phyloP scores from a whole-genome alignment of 2,113 vertebrate species.

The Coptodon bakossiorum region DNA sequence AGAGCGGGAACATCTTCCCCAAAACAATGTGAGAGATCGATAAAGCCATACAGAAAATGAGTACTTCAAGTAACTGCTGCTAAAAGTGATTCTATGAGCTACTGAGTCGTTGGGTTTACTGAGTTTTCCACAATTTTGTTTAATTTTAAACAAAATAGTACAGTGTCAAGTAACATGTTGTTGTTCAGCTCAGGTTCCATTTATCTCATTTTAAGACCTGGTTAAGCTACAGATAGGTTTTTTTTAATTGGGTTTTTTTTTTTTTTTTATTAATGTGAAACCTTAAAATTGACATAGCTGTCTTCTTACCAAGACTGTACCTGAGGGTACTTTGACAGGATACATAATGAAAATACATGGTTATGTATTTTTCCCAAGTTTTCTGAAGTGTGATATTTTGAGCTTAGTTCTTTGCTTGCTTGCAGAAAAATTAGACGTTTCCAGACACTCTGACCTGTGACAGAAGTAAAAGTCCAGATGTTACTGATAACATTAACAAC shows the following conservation, averaged over 20 bases:
- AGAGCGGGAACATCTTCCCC: background rate
- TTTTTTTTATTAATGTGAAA: background rate
- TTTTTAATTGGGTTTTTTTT: fast-evolving
- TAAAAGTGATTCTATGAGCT: background rate
- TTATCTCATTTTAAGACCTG: background rate
- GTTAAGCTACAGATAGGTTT: background rate
- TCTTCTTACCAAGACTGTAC: background rate
- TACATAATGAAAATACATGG: background rate
- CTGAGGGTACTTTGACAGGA: background rate
- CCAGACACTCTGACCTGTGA: background rate
- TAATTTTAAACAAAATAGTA: background rate
- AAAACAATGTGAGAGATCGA: background rate
- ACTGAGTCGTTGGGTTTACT: background rate
- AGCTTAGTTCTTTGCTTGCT: background rate
- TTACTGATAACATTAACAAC: background rate
- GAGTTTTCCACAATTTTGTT: background rate
- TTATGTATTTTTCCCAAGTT: background rate
- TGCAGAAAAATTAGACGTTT: background rate
- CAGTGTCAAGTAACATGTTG: background rate
- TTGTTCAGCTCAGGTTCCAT: background rate
- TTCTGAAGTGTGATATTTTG: background rate
- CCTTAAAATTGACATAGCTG: background rate
- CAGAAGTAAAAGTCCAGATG: background rate
- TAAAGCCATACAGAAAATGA: background rate
- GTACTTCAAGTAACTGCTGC: background rate